Base-by-base conservation (phyloP, 2,888 invertebrate genomes). In the Plusia festucae region DNA sequence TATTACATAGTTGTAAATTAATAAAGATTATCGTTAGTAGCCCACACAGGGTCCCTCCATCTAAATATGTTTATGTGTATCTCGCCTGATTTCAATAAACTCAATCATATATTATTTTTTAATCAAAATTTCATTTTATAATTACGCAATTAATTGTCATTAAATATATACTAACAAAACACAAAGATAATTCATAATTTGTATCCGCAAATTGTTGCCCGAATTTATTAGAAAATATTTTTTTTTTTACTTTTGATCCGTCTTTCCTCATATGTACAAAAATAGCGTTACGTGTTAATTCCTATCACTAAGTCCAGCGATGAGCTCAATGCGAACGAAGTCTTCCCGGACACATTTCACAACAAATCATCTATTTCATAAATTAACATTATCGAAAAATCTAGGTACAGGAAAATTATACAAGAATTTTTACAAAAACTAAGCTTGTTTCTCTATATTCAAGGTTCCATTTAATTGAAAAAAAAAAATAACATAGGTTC, bases 281-380 rank as follows among this genome's bases (percentile, higher is more conserved):
- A 82, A 82, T 82, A 82, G 71, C 70, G 68, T 76, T 73, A 73
- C 56, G 40, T 59, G 70, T 76, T 76, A 59, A 52, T 44, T 54
- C 67, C 58, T 78, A 79, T 68, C 40, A 73, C 68, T 68, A 72
- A 71, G 59, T 70, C 62, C 60, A 60, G 67, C 53, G 20, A 51
- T 65, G 63, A 72, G 68, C 69, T 73, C 61, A 59, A 49, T 76
- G 59, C 34, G 61, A 73, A 61, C 61, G n/a, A 76, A 60, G 56
- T 51, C 53, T 53, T 59, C 76, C 56, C 76, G 61, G 76, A 65
- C 71, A 65, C 60, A 16, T 30, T 30, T 30, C 30, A 51, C 44
- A 53, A n/a, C 6, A 44, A 62, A 49, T 16, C 0, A 55, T 11
- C 13, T 27, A 53, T 27, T 52, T 8, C n/a, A n/a, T n/a, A 32